Base-by-base conservation (phyloP, 2,797 vertebrate genomes). In the Chaetophractus vellerosus region DNA sequence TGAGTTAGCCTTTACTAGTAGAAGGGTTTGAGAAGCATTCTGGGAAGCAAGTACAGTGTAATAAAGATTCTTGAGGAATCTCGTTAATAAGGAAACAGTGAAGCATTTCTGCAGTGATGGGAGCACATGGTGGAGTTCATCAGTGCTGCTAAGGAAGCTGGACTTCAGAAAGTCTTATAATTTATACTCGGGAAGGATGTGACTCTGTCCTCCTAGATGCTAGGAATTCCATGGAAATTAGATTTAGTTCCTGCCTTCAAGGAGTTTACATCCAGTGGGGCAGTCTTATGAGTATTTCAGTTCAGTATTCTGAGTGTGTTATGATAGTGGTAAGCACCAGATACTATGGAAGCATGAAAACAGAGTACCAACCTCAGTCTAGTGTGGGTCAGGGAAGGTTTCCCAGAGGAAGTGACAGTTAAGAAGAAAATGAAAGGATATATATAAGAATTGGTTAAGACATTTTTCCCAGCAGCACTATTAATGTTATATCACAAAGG, bases 401-500 rank as follows among this genome's bases (percentile, higher is more conserved):
- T 93, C 28, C 12, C 36, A 1, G 57, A 63, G 24, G 7, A 88
- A 59, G 24, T 89, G 69, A 69, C 28, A 38, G 4, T 52, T 91
- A 33, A 75, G 52, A 81, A 63, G 55, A 78, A 26, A 52, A 19
- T 52, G 57, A 78, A 93, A 78, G 48, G 64, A 48, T 28, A 19
- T 57, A 1, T 72, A 1, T 72, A 63, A 88, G 45, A 28, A 21
- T 76, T 89, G 45, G 10, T 66, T 2, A 52, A 89, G 33, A 78
- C 83, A 64, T 64, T 90, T 38, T 41, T 66, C 7, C n/a, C 82
- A 72, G 55, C 15, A 94, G 26, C 41, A 52, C 50, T 31, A n/a
- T 61, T 91, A 50, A 82, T 89, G 41, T 50, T 89, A 1, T 93
- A 33, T 86, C 48, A 82, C n/a, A 71, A 81, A 66, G 81, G 41